phyloP scores from a whole-genome alignment of 2,113 vertebrate species.

The Psilopogon haemacephalus region DNA sequence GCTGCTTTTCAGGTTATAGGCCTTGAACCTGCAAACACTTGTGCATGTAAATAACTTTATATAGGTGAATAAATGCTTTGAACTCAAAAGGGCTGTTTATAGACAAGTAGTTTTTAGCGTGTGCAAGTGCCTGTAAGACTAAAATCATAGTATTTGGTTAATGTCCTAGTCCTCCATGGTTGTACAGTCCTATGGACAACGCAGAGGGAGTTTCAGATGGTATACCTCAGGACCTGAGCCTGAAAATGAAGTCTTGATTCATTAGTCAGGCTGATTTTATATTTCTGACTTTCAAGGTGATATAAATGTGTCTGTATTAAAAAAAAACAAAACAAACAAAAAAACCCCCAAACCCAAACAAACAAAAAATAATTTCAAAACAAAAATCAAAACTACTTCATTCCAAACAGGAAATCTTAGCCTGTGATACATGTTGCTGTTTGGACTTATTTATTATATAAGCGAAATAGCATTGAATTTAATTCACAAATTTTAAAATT shows the following conservation, averaged over 20 bases:
- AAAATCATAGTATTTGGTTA: constrained; percentile 24
- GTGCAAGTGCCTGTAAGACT: background rate
- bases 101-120: constrained; percentile 1
- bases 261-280: background rate
- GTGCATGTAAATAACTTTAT: constrained; percentile 27
- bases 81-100: background rate
- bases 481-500: background rate
- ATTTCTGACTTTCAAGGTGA: background rate
- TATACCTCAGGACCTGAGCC: background rate
- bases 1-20: constrained; percentile 40
- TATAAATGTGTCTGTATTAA: background rate
- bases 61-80: constrained; percentile 28
- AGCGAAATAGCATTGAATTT: background rate
- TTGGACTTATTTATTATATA: background rate
- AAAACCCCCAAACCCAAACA: too few relatives aligned
- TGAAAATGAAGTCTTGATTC: background rate
- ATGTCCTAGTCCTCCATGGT: background rate
- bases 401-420: background rate
- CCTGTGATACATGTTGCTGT: background rate
- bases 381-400: background rate
- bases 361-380: too few relatives aligned
- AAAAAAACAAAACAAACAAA: too few relatives aligned
- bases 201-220: background rate
- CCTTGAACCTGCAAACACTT: constrained; percentile 42
- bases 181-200: background rate